A percentile compares a stretch with the other conserved stretches of the same genome.
These are phyloP conservation scores for Polypterus senegalus DNA, from an alignment of 2,113 vertebrate species.

Conservation along the genomic window DNA sequence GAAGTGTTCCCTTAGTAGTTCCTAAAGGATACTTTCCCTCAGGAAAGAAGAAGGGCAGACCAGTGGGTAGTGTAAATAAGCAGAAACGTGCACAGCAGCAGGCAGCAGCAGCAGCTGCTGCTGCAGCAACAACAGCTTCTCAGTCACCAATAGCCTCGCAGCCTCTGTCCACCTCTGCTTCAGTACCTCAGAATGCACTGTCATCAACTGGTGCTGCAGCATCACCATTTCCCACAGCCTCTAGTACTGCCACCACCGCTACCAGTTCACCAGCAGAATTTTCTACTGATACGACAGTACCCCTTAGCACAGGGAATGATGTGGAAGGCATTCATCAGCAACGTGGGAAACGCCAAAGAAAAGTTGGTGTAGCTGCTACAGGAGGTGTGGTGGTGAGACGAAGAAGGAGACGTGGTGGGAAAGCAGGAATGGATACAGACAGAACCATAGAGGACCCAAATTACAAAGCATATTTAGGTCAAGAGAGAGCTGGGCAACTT, in stretches of 20 bases:
- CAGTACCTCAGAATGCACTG: conserved; percentile 35
- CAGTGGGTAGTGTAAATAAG: conserved; percentile 94
- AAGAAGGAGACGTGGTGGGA: conserved; percentile 56
- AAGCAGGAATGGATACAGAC: conserved; percentile 32
- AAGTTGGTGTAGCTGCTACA: not conserved
- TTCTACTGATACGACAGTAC: not conserved
- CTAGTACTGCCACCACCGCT: conserved; percentile 34
- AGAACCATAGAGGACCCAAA: conserved; percentile 30
- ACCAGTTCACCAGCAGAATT: conserved; percentile 49
- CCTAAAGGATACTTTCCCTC: conserved; percentile 96
- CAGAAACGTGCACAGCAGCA: conserved; percentile 57
- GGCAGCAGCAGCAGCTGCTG: conserved; percentile 45
- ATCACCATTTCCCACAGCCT: conserved; percentile 18
- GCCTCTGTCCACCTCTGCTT: too few species aligned
- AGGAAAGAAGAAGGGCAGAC: conserved; percentile 93
- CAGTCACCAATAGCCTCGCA: too few species aligned
- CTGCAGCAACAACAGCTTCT: conserved; percentile 23
- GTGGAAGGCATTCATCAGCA: too few species aligned
- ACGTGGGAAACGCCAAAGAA: too few species aligned
- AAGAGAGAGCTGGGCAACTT: conserved; percentile 31
- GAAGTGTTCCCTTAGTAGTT: conserved; percentile 27
- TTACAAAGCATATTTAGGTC: conserved; percentile 41
- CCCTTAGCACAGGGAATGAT: too few species aligned
- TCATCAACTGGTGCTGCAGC: conserved; percentile 8
- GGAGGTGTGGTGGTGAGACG: conserved; percentile 34